Percentiles rank a stretch among this genome's conserved stretches.
These are phyloP conservation scores for Anneissia japonica DNA, from an alignment of 35 echinoderm and acorn worm genomes.

Conservation along the genomic window DNA sequence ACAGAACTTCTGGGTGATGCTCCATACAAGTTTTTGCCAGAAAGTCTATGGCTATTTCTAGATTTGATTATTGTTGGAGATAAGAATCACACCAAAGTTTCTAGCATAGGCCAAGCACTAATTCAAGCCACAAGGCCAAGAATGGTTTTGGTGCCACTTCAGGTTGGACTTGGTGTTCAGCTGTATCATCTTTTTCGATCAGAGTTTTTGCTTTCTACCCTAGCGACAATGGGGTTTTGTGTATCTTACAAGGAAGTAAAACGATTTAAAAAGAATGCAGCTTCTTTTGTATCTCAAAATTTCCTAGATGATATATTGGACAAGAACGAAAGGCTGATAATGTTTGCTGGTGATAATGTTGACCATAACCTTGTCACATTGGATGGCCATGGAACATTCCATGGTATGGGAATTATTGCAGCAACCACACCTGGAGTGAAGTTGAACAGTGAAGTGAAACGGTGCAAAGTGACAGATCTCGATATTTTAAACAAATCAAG, in stretches of 20 bases:
- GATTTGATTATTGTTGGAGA: slow-evolving; percentile 49
- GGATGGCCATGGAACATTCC: slow-evolving; percentile 65
- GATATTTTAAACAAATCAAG: no score
- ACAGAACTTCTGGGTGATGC: slow-evolving; percentile 43
- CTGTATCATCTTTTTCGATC: no score
- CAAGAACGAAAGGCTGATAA: neutral
- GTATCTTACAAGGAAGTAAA: slow-evolving; percentile 42
- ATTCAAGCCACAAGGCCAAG: slow-evolving; percentile 51
- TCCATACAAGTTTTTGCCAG: slow-evolving; percentile 39
- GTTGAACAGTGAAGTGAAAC: neutral
- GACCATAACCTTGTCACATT: slow-evolving; percentile 61
- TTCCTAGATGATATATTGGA: slow-evolving; percentile 23
- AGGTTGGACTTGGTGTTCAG: slow-evolving; percentile 49
- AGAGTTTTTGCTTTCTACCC: no score
- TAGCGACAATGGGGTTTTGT: slow-evolving; percentile 64
- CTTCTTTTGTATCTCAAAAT: slow-evolving; percentile 31
- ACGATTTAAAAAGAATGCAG: slow-evolving; percentile 58
- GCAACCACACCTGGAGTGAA: slow-evolving; percentile 29
- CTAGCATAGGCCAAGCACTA: slow-evolving; percentile 63
- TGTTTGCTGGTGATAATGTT: slow-evolving; percentile 72
- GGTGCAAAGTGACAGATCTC: no score
- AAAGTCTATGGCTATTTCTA: slow-evolving; percentile 22
- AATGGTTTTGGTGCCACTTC: slow-evolving; percentile 49
- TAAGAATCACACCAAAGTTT: slow-evolving; percentile 42
- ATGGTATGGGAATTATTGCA: slow-evolving; percentile 74